Base-by-base conservation (phyloP, 2,888 invertebrate genomes). In the Apomyelois bistriatella region DNA sequence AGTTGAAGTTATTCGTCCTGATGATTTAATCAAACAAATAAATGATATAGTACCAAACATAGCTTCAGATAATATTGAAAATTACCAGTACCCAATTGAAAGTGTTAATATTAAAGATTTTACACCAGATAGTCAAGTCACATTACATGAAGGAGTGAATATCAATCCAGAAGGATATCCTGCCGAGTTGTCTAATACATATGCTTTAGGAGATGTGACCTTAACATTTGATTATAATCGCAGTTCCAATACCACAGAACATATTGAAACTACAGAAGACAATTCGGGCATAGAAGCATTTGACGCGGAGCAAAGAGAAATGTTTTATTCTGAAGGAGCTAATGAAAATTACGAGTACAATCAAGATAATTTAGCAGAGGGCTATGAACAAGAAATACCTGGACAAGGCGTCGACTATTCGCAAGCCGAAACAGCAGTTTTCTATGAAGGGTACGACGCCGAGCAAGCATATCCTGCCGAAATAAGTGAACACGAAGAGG, bases 311-410 rank as follows among this genome's bases (percentile, higher is more conserved):
- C 80, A 83, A 59, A 70, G 57, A 4, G 72, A 80, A 59, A 76
- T 81, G 76, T 82, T 79, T 57, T 79, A 84, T 65, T 60, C 76
- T n/a, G 80, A 85, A 54, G 63, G 74, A 55, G 36, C 58, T 17
- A 58, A 59, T 32, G 61, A 64, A 57, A 63, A 68, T 46, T 68
- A 72, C 51, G 59, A 58, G 13, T 74, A 76, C 56, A 63, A 72
- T 50, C 61, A 71, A 58, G 60, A 66, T 48, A 63, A 59, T 40
- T 54, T 52, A 6, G 56, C 55, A 13, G 63, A 57, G 15, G 61
- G 60, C 52, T 60, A 61, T 51, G 64, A 64, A 60, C 54, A 68
- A 57, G 61, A 60, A 58, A 64, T 67, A 37, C 63, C 68, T 30
- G 53, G 35, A 12, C 67, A 70, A 52, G 58, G 64, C 32, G 64